phyloP scores from a whole-genome alignment of 2,797 vertebrate genomes.

The Dicrostonyx torquatus region DNA sequence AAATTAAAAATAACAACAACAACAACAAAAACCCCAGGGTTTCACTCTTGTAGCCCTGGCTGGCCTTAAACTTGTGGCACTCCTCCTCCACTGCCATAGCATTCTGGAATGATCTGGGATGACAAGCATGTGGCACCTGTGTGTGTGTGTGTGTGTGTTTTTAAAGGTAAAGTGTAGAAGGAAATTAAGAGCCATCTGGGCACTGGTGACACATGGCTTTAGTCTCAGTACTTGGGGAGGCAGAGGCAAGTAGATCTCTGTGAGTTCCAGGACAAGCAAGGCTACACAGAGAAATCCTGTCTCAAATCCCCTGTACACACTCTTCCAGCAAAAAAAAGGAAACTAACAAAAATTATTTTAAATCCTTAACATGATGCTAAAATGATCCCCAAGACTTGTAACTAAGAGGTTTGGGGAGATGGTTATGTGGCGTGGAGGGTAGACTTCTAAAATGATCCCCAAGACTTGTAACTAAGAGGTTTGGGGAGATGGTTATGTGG shows the following conservation, averaged over 20 bases:
- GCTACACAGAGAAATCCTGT: not conserved
- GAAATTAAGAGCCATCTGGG: not conserved
- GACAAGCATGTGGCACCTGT: not conserved
- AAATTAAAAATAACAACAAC: too few relatives aligned
- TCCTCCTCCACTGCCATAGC: not conserved
- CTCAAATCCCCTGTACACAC: not conserved
- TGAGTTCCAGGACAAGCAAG: not conserved
- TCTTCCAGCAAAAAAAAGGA: not conserved
- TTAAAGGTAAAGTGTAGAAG: not conserved
- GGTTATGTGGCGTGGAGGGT: too few relatives aligned
- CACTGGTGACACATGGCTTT: not conserved
- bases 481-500: not conserved
- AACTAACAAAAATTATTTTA: not conserved
- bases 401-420: not conserved
- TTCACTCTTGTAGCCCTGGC: not conserved
- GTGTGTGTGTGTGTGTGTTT: too few relatives aligned
- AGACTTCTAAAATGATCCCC: slow-evolving; percentile 18
- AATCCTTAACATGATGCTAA: not conserved
- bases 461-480: not conserved
- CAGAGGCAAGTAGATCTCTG: not conserved
- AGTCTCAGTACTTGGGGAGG: not conserved
- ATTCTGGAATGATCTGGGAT: not conserved
- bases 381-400: not conserved
- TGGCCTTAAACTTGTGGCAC: not conserved
- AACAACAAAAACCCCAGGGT: not conserved